Conservation (phyloP, 2,888 invertebrate species). For the Micropterix aruncella region DNA sequence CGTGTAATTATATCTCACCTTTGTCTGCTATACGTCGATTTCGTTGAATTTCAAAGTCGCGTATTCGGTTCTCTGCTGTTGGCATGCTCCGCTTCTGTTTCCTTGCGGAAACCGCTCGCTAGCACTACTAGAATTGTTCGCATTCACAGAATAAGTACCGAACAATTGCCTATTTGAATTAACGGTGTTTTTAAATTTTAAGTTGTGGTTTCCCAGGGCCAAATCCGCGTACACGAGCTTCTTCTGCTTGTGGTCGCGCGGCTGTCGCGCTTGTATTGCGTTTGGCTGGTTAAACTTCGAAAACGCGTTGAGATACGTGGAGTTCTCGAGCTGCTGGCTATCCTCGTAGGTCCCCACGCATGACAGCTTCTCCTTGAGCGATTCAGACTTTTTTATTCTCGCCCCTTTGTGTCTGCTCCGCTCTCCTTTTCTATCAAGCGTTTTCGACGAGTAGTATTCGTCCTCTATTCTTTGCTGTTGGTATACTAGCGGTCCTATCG, state of each 20-base stretch:
- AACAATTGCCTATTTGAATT: conserved; percentile 41
- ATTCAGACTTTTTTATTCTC: conserved; percentile 36
- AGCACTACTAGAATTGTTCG: conserved; percentile 28
- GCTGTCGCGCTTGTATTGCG: conserved; percentile 25
- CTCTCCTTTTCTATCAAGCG: conserved; percentile 32
- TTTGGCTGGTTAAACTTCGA: conserved; percentile 31
- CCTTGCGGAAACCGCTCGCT: conserved; percentile 25
- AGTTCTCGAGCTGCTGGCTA: conserved; percentile 31
- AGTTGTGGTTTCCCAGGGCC: conserved; percentile 40
- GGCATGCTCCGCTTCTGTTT: conserved; percentile 18
- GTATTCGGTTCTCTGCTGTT: conserved; percentile 30
- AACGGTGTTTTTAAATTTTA: conserved; percentile 41
- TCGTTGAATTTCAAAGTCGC: conserved; percentile 38
- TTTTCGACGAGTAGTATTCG: conserved; percentile 31
- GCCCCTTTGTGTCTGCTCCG: conserved; percentile 28
- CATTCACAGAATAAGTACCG: conserved; percentile 34
- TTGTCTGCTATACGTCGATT: conserved; percentile 29
- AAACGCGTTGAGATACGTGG: conserved; percentile 16
- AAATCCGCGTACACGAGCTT: conserved; percentile 38
- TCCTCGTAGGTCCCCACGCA: conserved; percentile 33
- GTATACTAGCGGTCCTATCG: conserved; percentile 33
- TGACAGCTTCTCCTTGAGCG: conserved; percentile 33
- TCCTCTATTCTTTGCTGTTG: conserved; percentile 19
- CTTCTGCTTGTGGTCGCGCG: conserved; percentile 25
- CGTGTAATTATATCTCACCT: conserved; percentile 22